Conservation (phyloP, 1,140 invertebrate genomes). For the Pogonomyrmex californicus region DNA sequence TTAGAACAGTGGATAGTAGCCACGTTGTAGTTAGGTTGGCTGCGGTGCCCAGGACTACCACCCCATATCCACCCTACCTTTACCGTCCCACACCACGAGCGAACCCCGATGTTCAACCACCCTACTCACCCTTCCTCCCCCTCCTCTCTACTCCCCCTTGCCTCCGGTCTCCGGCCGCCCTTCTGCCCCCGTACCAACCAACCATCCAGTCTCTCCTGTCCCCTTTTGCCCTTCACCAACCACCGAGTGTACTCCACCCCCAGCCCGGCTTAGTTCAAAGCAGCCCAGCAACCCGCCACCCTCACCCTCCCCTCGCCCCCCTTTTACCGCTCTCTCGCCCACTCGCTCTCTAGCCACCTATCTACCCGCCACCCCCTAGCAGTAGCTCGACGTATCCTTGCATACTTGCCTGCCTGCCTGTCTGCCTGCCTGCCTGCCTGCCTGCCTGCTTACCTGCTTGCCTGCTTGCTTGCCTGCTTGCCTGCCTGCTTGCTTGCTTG, state of each 20-base stretch:
- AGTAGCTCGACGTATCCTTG: slow-evolving; percentile 82
- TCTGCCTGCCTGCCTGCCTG: slow-evolving; percentile 68
- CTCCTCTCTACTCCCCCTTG: slow-evolving; percentile 67
- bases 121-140: slow-evolving; percentile 64
- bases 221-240: slow-evolving; percentile 80
- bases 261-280: slow-evolving; percentile 84
- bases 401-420: slow-evolving; percentile 80
- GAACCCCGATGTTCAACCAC: slow-evolving; percentile 73
- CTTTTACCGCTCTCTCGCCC: slow-evolving; percentile 69
- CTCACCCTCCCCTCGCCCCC: slow-evolving; percentile 67
- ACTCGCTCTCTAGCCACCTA: slow-evolving; percentile 72
- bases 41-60: slow-evolving; percentile 82
- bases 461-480: slow-evolving; percentile 63
- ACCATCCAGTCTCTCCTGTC: slow-evolving; percentile 73
- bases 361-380: slow-evolving; percentile 72
- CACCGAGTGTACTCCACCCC: slow-evolving; percentile 77
- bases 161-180: slow-evolving; percentile 59
- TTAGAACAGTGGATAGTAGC: slow-evolving; percentile 84
- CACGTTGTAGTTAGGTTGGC: slow-evolving; percentile 83
- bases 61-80: slow-evolving; percentile 79
- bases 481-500: slow-evolving; percentile 73
- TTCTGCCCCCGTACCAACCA: slow-evolving; percentile 71
- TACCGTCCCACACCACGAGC: slow-evolving; percentile 71
- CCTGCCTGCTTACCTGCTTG: slow-evolving; percentile 70
- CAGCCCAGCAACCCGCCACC: slow-evolving; percentile 78